Conservation (phyloP, 2,113 vertebrate species). For the Microcebus griseorufus region DNA sequence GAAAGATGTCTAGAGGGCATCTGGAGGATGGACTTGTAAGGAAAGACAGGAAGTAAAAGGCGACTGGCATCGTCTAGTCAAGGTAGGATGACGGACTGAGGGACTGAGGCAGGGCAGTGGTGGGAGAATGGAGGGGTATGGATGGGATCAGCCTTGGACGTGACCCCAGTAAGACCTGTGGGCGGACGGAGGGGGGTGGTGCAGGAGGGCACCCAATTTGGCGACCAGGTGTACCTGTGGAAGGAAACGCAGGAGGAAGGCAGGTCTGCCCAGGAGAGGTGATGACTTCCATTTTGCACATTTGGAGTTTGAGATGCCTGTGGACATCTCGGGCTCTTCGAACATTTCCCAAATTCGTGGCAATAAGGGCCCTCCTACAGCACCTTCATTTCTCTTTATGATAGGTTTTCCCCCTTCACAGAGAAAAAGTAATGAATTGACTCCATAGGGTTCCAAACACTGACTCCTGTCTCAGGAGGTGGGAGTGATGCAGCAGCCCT, state of each 20-base stretch:
- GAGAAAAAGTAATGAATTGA: constrained; percentile 18
- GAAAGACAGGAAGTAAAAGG: background rate
- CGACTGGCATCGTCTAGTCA: background rate
- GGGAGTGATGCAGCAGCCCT: background rate
- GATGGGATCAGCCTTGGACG: background rate
- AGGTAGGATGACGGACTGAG: background rate
- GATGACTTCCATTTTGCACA: background rate
- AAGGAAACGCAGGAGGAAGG: background rate
- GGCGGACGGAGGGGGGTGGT: background rate
- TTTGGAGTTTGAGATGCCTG: background rate
- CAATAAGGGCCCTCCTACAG: background rate
- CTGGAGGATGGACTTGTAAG: background rate
- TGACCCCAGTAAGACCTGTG: background rate
- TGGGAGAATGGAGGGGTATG: background rate
- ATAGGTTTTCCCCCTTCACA: background rate
- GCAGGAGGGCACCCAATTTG: background rate
- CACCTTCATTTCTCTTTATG: background rate
- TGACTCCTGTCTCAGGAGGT: background rate
- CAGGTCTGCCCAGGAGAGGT: background rate
- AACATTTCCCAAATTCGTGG: constrained; percentile 9
- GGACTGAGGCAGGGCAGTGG: background rate
- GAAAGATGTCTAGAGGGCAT: background rate
- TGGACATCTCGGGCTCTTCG: background rate
- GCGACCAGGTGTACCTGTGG: background rate
- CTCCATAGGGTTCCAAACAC: background rate